Conservation (phyloP, 2,113 vertebrate species). For the Gambusia holbrooki region DNA sequence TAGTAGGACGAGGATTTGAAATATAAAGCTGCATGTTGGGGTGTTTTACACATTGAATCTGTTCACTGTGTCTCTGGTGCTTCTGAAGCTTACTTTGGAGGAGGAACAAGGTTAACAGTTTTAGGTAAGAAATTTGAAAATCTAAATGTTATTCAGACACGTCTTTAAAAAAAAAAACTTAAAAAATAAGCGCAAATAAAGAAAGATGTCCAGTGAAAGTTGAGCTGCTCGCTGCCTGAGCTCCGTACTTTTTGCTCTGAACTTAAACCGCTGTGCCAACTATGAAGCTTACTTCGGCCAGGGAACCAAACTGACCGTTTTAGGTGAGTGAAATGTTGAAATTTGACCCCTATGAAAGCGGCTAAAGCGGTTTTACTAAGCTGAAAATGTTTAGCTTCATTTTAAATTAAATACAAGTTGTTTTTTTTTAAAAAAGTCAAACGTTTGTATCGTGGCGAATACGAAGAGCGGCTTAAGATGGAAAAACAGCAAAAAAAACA, state of each 20-base stretch:
- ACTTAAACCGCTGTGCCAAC: constrained; percentile 26
- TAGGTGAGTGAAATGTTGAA: background rate
- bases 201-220: background rate
- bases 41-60: background rate
- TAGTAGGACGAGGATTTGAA: background rate
- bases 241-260: constrained; percentile 8
- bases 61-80: constrained; percentile 8
- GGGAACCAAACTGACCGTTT: constrained; percentile 47
- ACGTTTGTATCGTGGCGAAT: background rate
- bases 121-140: constrained; percentile 8
- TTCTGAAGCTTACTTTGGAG: constrained; percentile 10
- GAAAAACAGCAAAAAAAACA: background rate
- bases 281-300: constrained; percentile 52
- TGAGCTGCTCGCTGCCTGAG: background rate
- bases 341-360: background rate
- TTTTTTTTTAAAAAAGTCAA: background rate
- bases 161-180: background rate
- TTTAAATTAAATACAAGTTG: background rate
- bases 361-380: background rate
- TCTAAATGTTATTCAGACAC: no score
- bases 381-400: background rate
- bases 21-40: background rate
- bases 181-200: background rate
- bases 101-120: constrained; percentile 22
- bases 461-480: background rate